phyloP scores from a whole-genome alignment of 1,140 invertebrate species.

The Acromyrmex heyeri region DNA sequence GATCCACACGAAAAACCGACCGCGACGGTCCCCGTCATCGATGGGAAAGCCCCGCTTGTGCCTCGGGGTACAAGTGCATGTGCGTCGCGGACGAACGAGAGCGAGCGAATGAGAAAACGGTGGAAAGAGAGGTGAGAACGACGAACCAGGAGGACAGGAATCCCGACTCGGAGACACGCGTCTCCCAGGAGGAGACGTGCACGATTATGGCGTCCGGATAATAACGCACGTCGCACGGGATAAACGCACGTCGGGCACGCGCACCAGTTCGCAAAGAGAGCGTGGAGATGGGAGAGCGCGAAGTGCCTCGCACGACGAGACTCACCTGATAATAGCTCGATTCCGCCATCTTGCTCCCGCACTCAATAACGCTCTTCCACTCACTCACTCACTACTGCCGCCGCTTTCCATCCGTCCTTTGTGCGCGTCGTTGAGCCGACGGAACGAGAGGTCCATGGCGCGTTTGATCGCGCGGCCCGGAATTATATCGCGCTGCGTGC shows the following conservation, averaged over 20 bases:
- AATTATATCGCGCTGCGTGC: slow-evolving; percentile 59
- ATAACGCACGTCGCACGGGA: background rate
- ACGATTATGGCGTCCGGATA: slow-evolving; percentile 61
- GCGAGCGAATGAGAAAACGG: background rate
- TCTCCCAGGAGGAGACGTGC: slow-evolving; percentile 8
- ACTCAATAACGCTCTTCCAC: slow-evolving; percentile 71
- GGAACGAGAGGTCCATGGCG: slow-evolving; percentile 77
- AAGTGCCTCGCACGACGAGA: slow-evolving; percentile 63
- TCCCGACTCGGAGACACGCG: background rate
- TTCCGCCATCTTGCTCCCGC: slow-evolving; percentile 87
- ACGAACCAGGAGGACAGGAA: background rate
- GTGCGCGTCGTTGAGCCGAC: slow-evolving; percentile 74
- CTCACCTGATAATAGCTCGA: slow-evolving; percentile 89
- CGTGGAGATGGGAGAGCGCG: slow-evolving; percentile 68
- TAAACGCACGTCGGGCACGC: slow-evolving; percentile 54
- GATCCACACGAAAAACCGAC: slow-evolving; percentile 35
- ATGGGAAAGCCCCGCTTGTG: slow-evolving; percentile 30
- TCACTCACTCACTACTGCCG: slow-evolving; percentile 76
- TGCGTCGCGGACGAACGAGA: slow-evolving; percentile 34
- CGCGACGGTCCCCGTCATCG: slow-evolving; percentile 13
- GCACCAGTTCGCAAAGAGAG: slow-evolving; percentile 72
- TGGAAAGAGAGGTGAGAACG: background rate
- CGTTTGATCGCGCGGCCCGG: slow-evolving; percentile 60
- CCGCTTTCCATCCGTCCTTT: slow-evolving; percentile 84
- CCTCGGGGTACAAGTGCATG: slow-evolving; percentile 44